Conservation (phyloP, 2,888 invertebrate species). For the Drosophila acutilabella region DNA sequence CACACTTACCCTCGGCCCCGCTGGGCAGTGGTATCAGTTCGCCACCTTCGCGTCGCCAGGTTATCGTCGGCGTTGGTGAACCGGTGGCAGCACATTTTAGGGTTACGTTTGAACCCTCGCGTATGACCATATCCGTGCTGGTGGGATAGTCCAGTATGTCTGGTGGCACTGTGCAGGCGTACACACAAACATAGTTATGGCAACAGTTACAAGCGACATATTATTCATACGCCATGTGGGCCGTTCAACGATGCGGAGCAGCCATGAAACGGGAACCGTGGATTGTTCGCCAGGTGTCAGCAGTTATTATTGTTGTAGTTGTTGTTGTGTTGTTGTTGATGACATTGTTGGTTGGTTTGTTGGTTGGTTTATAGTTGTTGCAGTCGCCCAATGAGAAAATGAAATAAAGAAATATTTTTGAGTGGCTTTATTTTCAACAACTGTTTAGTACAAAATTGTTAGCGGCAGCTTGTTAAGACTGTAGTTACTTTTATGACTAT, state of each 20-base stretch:
- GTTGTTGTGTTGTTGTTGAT: slow-evolving; percentile 33
- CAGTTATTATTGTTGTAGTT: slow-evolving; percentile 29
- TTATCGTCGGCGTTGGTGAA: slow-evolving; percentile 94
- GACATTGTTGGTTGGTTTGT: slow-evolving; percentile 47
- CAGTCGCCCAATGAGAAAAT: slow-evolving; percentile 30
- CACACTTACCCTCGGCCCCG: slow-evolving; percentile 88
- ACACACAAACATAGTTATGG: slow-evolving; percentile 42
- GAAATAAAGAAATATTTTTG: slow-evolving; percentile 45
- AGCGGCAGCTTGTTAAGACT: not conserved
- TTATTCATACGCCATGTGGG: slow-evolving; percentile 74
- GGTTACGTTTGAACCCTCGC: slow-evolving; percentile 94
- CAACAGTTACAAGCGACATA: slow-evolving; percentile 62
- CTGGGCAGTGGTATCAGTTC: slow-evolving; percentile 90
- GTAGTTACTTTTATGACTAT: slow-evolving; percentile 7
- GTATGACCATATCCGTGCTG: slow-evolving; percentile 93
- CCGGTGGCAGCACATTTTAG: slow-evolving; percentile 94
- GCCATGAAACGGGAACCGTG: slow-evolving; percentile 38
- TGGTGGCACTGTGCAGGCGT: slow-evolving; percentile 89
- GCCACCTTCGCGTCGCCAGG: slow-evolving; percentile 94
- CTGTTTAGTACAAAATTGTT: slow-evolving; percentile 21
- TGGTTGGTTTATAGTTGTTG: slow-evolving; percentile 42
- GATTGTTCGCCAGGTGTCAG: slow-evolving; percentile 64
- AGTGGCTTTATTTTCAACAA: slow-evolving; percentile 40
- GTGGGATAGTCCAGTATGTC: slow-evolving; percentile 94
- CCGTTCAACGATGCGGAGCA: slow-evolving; percentile 41